Conservation (phyloP, 2,797 vertebrate species). For the Champsocephalus gunnari region DNA sequence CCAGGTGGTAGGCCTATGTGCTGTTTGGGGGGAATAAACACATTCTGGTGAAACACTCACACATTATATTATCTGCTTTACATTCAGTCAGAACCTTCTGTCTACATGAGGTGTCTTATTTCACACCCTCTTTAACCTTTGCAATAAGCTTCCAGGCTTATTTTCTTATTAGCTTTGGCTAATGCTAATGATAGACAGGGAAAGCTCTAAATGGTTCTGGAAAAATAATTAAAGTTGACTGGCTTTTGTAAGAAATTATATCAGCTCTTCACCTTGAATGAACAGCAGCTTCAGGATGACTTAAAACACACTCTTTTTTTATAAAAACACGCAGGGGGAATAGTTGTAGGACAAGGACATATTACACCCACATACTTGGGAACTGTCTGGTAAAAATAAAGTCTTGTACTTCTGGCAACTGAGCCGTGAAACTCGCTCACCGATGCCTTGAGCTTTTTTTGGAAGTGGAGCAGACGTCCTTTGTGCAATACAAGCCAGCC, state of each 20-base stretch:
- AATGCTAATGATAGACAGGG: neutral
- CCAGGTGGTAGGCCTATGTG: too few relatives aligned
- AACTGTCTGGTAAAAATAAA: constrained; percentile 35
- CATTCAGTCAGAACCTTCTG: too few relatives aligned
- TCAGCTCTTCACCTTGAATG: neutral
- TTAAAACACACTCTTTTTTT: constrained; percentile 24
- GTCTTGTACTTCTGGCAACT: constrained; percentile 46
- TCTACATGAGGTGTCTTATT: neutral
- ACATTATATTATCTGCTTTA: too few relatives aligned
- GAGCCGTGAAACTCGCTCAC: constrained; percentile 32
- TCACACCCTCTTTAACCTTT: neutral
- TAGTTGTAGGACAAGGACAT: constrained; percentile 26
- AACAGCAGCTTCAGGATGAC: neutral
- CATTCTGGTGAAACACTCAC: too few relatives aligned
- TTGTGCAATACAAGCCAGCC: neutral
- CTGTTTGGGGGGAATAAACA: too few relatives aligned
- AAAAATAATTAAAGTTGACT: neutral
- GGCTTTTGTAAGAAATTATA: neutral
- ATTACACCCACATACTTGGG: constrained; percentile 29
- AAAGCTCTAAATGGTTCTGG: neutral
- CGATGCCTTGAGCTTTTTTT: neutral
- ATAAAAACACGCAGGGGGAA: constrained; percentile 24
- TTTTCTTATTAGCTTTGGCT: neutral
- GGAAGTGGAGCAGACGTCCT: constrained; percentile 12
- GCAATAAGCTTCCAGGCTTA: neutral